Conservation (phyloP, 2,888 invertebrate genomes). For the Amphipoea lucens region DNA sequence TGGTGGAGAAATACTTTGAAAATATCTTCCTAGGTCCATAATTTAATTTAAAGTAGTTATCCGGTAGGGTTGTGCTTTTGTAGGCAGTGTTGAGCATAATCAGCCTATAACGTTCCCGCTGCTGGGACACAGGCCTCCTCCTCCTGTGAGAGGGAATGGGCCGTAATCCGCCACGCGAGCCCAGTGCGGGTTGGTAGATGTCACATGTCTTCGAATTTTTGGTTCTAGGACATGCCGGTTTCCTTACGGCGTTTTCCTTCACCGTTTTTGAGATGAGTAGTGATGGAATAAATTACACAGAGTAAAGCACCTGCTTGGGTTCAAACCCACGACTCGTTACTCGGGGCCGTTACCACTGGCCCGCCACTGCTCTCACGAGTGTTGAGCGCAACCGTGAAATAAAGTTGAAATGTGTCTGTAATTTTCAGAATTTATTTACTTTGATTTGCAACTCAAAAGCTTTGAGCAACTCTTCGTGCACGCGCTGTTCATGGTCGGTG, state of each 20-base stretch:
- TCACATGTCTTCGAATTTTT: not conserved
- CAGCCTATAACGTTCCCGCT: not conserved
- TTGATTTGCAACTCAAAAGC: slow-evolving; percentile 81
- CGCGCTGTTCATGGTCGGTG: slow-evolving; percentile 78
- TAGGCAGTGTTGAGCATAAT: not conserved
- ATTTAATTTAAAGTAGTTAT: not conserved
- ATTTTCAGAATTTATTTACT: slow-evolving; percentile 63
- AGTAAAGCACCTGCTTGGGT: not conserved
- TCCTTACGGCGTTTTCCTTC: not conserved
- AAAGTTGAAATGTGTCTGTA: not conserved
- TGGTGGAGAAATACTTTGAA: not conserved
- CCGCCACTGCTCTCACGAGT: not conserved
- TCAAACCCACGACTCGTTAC: not conserved
- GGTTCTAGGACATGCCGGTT: not conserved
- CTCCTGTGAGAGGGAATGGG: not conserved
- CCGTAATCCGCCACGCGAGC: not conserved
- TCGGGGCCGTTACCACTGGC: not conserved
- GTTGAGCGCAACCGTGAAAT: not conserved
- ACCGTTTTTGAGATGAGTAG: not conserved
- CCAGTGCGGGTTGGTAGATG: not conserved
- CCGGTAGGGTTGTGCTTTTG: not conserved
- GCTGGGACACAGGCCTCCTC: not conserved
- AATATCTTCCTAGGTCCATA: not conserved
- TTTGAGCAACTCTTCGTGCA: slow-evolving; percentile 79
- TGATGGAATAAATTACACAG: not conserved